Evolutionary conservation across 2,113 vertebrate species (phyloP).

Genomic region (Saimiri boliviensis): DNA sequence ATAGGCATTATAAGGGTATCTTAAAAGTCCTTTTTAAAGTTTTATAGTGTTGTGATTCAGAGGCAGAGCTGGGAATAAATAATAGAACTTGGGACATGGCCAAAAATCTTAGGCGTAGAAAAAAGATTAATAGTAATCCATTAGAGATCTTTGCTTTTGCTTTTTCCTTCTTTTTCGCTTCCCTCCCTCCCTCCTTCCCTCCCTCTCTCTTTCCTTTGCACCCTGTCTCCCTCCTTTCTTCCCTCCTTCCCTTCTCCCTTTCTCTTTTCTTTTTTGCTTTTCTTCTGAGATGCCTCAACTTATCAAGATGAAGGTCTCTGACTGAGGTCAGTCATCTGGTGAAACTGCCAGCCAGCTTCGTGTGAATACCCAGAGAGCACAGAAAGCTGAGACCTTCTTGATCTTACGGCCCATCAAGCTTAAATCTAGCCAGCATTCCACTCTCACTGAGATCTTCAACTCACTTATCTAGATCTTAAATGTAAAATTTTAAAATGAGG

Average conservation of each 20-base stretch:
- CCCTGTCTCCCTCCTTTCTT: not conserved
- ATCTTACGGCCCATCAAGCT: too few species aligned
- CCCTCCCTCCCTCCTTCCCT: not conserved
- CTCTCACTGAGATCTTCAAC: not conserved
- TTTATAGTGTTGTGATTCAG: not conserved
- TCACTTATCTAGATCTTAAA: not conserved
- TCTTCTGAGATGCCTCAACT: not conserved
- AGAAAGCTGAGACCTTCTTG: too few species aligned
- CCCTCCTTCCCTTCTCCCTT: accelerated
- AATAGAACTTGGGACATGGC: not conserved
- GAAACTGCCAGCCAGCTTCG: not conserved
- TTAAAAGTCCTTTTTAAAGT: not conserved
- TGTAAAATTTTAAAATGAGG: not conserved
- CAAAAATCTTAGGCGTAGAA: not conserved
- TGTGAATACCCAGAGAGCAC: not conserved
- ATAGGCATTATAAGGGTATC: not conserved
- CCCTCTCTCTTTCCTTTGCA: not conserved
- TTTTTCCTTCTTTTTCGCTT: not conserved
- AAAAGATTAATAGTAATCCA: not conserved
- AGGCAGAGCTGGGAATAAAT: not conserved
- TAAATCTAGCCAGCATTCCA: not conserved
- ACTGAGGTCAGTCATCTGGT: not conserved
- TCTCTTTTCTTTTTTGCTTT: not conserved
- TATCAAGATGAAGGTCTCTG: not conserved
- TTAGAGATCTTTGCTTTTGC: not conserved